Evolutionary conservation across 1,140 invertebrate species (phyloP).

Genomic region (Ylistrum balloti): DNA sequence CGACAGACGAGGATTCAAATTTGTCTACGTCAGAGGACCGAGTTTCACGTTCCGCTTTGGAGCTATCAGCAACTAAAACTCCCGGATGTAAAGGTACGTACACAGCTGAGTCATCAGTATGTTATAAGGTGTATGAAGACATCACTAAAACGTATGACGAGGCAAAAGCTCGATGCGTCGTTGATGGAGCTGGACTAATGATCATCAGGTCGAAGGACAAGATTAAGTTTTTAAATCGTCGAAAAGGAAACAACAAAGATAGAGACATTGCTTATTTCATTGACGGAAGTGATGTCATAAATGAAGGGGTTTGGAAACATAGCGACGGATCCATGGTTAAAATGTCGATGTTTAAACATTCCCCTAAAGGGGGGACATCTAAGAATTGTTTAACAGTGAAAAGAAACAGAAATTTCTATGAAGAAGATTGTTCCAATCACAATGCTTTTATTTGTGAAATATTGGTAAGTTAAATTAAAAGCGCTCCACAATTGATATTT

Average conservation of each 20-base stretch:
- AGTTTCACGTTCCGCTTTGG: not conserved
- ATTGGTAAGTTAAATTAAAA: constrained; percentile 30
- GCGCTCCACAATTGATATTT: too few species aligned
- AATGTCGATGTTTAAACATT: not conserved
- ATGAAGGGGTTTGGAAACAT: not conserved
- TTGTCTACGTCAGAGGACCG: not conserved
- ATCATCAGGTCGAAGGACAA: not conserved
- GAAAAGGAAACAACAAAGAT: not conserved
- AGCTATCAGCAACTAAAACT: not conserved
- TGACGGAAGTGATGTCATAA: not conserved
- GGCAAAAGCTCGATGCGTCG: not conserved
- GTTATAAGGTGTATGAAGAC: not conserved
- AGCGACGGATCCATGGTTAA: not conserved
- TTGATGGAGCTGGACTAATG: constrained; percentile 1
- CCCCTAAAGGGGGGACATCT: not conserved
- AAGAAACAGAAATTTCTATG: not conserved
- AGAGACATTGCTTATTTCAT: not conserved
- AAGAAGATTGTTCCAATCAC: not conserved
- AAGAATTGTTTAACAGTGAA: not conserved
- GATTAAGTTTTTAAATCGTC: not conserved
- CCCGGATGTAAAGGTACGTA: constrained; percentile 8
- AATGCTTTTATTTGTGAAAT: not conserved
- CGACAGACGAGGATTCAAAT: not conserved
- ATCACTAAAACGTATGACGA: not conserved
- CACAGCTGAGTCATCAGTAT: not conserved